Percentiles rank a stretch among this genome's conserved stretches.
These are phyloP conservation scores for Melipona beecheii DNA, from an alignment of 2,888 invertebrate species.

Conservation along the genomic window DNA sequence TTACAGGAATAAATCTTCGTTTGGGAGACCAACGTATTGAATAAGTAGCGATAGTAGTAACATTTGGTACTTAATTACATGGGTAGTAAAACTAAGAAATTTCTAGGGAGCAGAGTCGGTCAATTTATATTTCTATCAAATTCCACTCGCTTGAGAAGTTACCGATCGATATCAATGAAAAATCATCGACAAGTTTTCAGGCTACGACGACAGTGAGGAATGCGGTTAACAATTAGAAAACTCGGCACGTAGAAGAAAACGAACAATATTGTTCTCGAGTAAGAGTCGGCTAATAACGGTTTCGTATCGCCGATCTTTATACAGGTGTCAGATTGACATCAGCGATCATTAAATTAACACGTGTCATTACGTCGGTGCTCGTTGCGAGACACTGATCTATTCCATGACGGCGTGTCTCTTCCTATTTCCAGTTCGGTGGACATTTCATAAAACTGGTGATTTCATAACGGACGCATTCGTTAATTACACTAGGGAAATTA, in stretches of 20 bases:
- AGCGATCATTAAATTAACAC: slow-evolving; percentile 24
- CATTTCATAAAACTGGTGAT: slow-evolving; percentile 43
- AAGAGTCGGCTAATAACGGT: slow-evolving; percentile 53
- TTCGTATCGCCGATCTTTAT: slow-evolving; percentile 1
- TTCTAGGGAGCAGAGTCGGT: neutral
- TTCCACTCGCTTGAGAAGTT: neutral
- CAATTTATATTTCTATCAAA: neutral
- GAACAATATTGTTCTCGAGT: slow-evolving; percentile 7
- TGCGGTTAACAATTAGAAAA: slow-evolving; percentile 30
- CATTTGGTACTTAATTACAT: neutral
- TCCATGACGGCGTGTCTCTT: slow-evolving; percentile 21
- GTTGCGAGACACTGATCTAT: neutral
- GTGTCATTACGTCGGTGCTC: slow-evolving; percentile 19
- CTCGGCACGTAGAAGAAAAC: slow-evolving; percentile 24
- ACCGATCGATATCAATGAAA: neutral
- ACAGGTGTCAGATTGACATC: slow-evolving; percentile 19
- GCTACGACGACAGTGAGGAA: slow-evolving; percentile 15
- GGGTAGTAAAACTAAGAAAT: neutral
- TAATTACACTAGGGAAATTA: slow-evolving; percentile 18
- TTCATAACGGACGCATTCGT: slow-evolving; percentile 44
- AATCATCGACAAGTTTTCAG: slow-evolving; percentile 3
- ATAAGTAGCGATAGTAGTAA: neutral
- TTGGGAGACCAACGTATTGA: too few species aligned
- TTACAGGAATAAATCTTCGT: neutral
- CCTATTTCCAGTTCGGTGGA: slow-evolving; percentile 40